Conservation (phyloP, 1,140 invertebrate genomes). For the Lerema accius region DNA sequence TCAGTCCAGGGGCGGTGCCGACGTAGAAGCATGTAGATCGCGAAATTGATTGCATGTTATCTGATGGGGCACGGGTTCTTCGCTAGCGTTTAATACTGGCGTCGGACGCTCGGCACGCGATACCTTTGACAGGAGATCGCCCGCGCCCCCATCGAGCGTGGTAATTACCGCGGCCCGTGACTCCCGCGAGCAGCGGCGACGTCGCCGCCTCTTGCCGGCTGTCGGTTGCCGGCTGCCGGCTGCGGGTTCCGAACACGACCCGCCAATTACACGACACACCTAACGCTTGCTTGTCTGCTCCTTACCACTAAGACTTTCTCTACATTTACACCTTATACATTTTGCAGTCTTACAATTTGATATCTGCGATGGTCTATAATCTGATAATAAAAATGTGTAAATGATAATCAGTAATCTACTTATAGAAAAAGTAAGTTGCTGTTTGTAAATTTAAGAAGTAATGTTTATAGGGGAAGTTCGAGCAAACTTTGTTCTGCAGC, state of each 20-base stretch:
- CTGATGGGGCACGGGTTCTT: slow-evolving; percentile 79
- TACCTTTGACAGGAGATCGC: slow-evolving; percentile 76
- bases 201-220: slow-evolving; percentile 62
- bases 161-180: slow-evolving; percentile 77
- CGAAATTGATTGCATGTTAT: slow-evolving; percentile 82
- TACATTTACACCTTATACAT: not conserved
- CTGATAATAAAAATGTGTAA: too few species aligned
- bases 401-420: too few species aligned
- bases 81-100: slow-evolving; percentile 79
- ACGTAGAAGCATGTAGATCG: slow-evolving; percentile 81
- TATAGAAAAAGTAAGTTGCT: too few species aligned
- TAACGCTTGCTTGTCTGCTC: slow-evolving; percentile 40
- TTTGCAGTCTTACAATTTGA: too few species aligned
- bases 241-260: too few species aligned
- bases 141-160: slow-evolving; percentile 60
- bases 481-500: too few species aligned
- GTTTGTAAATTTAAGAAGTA: too few species aligned
- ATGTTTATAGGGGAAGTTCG: too few species aligned
- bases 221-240: too few species aligned
- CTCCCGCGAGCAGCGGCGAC: slow-evolving; percentile 71
- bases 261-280: slow-evolving; percentile 55
- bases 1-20: slow-evolving; percentile 74
- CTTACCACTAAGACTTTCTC: slow-evolving; percentile 6
- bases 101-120: slow-evolving; percentile 73
- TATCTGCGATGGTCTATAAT: too few species aligned